These are phyloP conservation scores for Monochamus alternatus DNA, from an alignment of 2,888 invertebrate genomes.

Conservation along the genomic window DNA sequence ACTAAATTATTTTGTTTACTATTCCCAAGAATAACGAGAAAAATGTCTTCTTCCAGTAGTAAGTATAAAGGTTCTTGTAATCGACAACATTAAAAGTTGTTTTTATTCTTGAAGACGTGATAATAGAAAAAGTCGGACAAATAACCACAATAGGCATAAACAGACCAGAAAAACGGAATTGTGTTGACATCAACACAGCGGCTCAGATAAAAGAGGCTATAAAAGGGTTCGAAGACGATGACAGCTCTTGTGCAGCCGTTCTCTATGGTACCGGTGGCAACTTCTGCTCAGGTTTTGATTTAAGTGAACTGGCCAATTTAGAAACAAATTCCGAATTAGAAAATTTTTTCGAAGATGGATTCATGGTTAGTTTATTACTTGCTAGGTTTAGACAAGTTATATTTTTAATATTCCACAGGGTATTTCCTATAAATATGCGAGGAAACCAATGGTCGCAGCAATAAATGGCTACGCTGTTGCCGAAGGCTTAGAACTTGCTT, in stretches of 20 bases:
- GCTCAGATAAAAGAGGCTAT: slow-evolving; percentile 81
- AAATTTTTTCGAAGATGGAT: slow-evolving; percentile 42
- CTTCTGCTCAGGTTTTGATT: slow-evolving; percentile 94
- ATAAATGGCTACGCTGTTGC: slow-evolving; percentile 93
- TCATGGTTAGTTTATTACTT: slow-evolving; percentile 51
- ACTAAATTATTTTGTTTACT: slow-evolving; percentile 12
- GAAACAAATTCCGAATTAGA: slow-evolving; percentile 53
- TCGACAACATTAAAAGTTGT: neutral
- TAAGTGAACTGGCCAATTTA: slow-evolving; percentile 79
- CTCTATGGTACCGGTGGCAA: slow-evolving; percentile 93
- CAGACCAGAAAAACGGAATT: slow-evolving; percentile 87
- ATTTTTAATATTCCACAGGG: slow-evolving; percentile 69
- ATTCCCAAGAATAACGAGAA: slow-evolving; percentile 16
- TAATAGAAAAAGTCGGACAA: slow-evolving; percentile 76
- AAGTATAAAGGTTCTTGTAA: neutral
- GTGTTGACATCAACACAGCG: slow-evolving; percentile 82
- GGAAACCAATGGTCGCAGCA: slow-evolving; percentile 93
- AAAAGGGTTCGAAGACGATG: slow-evolving; percentile 85
- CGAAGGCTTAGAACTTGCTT: slow-evolving; percentile 91
- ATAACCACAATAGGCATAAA: slow-evolving; percentile 91
- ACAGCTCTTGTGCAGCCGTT: slow-evolving; percentile 80
- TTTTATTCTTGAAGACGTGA: slow-evolving; percentile 53
- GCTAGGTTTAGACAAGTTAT: neutral
- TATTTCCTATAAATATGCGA: slow-evolving; percentile 80
- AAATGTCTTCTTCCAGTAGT: slow-evolving; percentile 25